A percentile compares a stretch with the other conserved stretches of the same genome.
Conservation (phyloP, 1,140 invertebrate genomes). For the Saxidomus purpurata region DNA sequence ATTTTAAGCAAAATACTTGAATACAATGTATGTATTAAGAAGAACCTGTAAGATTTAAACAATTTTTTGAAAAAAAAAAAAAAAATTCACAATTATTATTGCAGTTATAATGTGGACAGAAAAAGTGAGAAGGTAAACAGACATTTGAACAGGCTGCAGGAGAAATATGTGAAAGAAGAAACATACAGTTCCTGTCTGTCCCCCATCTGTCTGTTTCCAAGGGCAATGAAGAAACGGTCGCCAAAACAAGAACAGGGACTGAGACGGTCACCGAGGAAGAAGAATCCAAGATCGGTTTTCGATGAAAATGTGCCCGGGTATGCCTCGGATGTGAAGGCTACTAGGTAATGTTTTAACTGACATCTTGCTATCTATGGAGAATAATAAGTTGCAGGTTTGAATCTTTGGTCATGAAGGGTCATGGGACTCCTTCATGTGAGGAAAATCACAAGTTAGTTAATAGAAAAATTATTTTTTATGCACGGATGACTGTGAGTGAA, state of each 20-base stretch:
- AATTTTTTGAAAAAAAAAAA: no score
- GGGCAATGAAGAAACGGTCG: constrained; percentile 50
- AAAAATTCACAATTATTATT: no score
- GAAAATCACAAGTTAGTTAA: no score
- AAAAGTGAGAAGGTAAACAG: constrained; percentile 70
- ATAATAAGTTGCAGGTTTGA: no score
- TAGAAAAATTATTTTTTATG: no score
- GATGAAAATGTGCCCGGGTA: constrained; percentile 27
- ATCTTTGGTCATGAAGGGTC: no score
- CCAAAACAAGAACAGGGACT: neutral
- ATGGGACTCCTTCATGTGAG: no score
- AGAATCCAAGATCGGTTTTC: constrained; percentile 19
- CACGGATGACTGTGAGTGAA: no score
- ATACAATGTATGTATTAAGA: no score
- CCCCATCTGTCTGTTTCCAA: constrained; percentile 58
- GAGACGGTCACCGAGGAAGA: constrained; percentile 63
- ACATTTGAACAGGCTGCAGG: constrained; percentile 71
- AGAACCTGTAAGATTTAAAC: no score
- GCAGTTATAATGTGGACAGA: constrained; percentile 75
- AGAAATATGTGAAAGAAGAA: constrained; percentile 74
- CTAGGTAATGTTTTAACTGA: neutral
- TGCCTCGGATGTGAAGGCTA: neutral
- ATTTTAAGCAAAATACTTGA: no score
- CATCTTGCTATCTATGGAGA: neutral
- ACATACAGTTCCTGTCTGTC: constrained; percentile 71